A percentile compares a stretch with the other conserved stretches of the same genome.
Conservation (phyloP, 2,113 vertebrate genomes). For the Corythoichthys haematopterus region DNA sequence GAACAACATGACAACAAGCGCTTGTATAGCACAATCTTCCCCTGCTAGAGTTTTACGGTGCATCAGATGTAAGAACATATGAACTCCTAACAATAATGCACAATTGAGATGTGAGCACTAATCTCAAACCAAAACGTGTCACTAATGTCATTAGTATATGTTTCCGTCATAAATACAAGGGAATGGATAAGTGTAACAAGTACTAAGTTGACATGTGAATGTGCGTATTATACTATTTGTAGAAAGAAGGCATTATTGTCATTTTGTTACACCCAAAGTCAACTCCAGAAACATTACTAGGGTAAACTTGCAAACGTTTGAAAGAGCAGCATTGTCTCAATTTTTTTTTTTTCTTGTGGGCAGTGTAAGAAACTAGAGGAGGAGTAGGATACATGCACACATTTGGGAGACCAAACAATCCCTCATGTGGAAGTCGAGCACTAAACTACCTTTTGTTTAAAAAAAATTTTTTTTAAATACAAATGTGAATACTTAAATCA, state of each 20-base stretch:
- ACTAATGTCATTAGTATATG: too few relatives aligned
- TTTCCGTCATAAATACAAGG: not conserved
- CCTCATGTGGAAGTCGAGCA: not conserved
- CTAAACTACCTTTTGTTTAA: not conserved
- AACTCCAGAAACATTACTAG: constrained; percentile 1
- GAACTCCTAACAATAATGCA: too few relatives aligned
- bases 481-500: too few relatives aligned
- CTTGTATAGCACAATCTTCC: too few relatives aligned
- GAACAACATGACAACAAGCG: not conserved
- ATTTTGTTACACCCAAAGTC: constrained; percentile 13
- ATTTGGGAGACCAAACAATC: not conserved
- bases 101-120: too few relatives aligned
- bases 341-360: constrained; percentile 10
- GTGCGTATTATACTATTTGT: not conserved
- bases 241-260: not conserved
- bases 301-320: not conserved
- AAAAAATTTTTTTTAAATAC: not conserved
- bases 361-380: not conserved
- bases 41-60: too few relatives aligned
- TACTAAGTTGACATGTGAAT: not conserved
- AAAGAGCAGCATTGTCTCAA: constrained; percentile 46
- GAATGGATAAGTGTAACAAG: not conserved
- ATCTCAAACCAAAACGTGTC: too few relatives aligned
- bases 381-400: not conserved
- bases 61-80: too few relatives aligned